Evolutionary conservation across 2,797 vertebrate species (phyloP).

Genomic region (Chromobotia macracanthus): DNA sequence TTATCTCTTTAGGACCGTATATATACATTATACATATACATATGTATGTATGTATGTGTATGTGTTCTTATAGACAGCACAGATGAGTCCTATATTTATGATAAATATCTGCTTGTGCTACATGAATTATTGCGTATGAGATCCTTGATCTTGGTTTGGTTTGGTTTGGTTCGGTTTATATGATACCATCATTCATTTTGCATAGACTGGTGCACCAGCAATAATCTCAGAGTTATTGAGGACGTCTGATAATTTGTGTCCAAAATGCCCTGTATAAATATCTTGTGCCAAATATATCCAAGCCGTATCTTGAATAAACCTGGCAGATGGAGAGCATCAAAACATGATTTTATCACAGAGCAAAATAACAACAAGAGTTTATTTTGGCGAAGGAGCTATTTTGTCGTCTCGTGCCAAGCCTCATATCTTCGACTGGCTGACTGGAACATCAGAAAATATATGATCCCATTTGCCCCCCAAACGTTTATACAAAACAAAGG

Average conservation of each 20-base stretch:
- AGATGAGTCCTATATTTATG: neutral
- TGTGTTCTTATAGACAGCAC: neutral
- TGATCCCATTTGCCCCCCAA: neutral
- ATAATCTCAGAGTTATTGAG: neutral
- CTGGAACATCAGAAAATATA: neutral
- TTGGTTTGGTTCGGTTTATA: neutral
- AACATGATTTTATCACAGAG: conserved; percentile 9
- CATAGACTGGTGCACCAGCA: neutral
- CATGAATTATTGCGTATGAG: neutral
- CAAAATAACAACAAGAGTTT: conserved; percentile 16
- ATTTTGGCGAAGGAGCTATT: conserved; percentile 17
- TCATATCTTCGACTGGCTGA: neutral
- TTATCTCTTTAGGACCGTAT: neutral
- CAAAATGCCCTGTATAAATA: conserved; percentile 2
- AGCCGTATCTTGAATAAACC: conserved; percentile 11
- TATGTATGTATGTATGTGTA: too few relatives aligned
- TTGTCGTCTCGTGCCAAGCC: conserved; percentile 21
- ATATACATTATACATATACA: too few relatives aligned
- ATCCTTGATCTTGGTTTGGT: neutral
- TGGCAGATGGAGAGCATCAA: neutral
- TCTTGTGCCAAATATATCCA: conserved; percentile 6
- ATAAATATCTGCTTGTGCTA: neutral
- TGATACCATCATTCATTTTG: neutral
- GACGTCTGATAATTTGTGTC: conserved; percentile 12
- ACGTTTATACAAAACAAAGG: neutral